phyloP scores from a whole-genome alignment of 1,140 invertebrate genomes.

The Artemia franciscana region DNA sequence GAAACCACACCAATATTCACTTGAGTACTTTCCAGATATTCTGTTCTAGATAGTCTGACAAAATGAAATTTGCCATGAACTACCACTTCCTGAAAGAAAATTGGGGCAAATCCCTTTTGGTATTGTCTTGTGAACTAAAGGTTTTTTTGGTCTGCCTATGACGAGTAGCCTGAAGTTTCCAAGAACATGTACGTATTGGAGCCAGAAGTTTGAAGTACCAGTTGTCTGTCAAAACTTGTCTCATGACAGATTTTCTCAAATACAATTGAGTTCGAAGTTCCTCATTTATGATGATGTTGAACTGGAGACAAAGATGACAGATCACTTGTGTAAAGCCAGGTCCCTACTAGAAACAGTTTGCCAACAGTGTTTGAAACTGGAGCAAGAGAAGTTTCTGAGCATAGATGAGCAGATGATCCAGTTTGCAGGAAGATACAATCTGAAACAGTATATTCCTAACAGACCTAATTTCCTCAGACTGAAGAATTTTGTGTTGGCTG shows the following conservation, averaged over 20 bases:
- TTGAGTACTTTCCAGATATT: too few relatives aligned
- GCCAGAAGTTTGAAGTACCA: background rate
- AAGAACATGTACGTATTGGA: background rate
- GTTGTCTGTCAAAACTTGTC: background rate
- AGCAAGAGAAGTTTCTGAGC: constrained; percentile 4
- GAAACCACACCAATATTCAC: too few relatives aligned
- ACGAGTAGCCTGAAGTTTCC: background rate
- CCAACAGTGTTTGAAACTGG: background rate
- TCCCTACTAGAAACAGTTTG: background rate
- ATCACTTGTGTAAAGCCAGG: background rate
- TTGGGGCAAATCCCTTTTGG: too few relatives aligned
- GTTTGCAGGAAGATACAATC: constrained; percentile 7
- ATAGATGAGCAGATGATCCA: constrained; percentile 15
- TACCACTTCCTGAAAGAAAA: too few relatives aligned
- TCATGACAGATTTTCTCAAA: background rate
- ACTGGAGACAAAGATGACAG: background rate
- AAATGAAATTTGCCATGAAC: too few relatives aligned
- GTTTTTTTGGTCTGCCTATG: too few relatives aligned
- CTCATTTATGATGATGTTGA: background rate
- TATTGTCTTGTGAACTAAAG: too few relatives aligned
- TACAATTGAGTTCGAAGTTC: background rate
- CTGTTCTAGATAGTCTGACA: too few relatives aligned
- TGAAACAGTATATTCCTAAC: constrained; percentile 9
- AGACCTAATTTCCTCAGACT: constrained; percentile 7
- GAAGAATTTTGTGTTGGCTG: constrained; percentile 9